Evolutionary conservation across 2,797 vertebrate species (phyloP).

Genomic region (Lutjanus campechanus): DNA sequence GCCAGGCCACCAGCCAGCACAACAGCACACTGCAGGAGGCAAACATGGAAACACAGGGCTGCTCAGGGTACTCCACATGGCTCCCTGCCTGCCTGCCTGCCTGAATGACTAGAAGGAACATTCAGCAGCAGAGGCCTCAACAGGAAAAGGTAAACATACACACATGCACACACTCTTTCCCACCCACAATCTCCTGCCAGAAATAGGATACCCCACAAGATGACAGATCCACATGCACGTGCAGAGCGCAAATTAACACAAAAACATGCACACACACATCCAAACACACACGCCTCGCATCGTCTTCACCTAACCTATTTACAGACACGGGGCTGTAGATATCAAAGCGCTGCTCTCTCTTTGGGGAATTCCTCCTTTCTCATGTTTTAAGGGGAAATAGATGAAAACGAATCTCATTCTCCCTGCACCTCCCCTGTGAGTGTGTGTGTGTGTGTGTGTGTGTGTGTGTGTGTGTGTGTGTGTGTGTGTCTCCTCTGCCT

Average conservation of each 20-base stretch:
- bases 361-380: constrained; percentile 79
- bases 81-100: constrained; percentile 46
- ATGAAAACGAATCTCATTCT: constrained; percentile 76
- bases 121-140: constrained; percentile 53
- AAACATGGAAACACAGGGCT: constrained; percentile 36
- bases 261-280: constrained; percentile 5
- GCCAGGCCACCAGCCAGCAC: constrained; percentile 50
- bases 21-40: constrained; percentile 47
- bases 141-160: constrained; percentile 66
- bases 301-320: constrained; percentile 77
- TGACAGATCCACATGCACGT: constrained; percentile 39
- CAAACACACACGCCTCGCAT: constrained; percentile 20
- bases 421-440: constrained; percentile 59
- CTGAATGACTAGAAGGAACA: constrained; percentile 48
- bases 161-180: constrained; percentile 15
- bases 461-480: constrained; percentile 19
- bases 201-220: constrained; percentile 58
- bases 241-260: constrained; percentile 52
- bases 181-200: constrained; percentile 50
- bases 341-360: constrained; percentile 77
- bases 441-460: constrained; percentile 30
- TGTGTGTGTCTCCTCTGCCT: constrained; percentile 53
- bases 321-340: constrained; percentile 73
- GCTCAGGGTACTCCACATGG: constrained; percentile 42
- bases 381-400: constrained; percentile 78